Evolutionary conservation across 1,140 invertebrate genomes (phyloP).

Genomic region (Belonocnema kinseyi): DNA sequence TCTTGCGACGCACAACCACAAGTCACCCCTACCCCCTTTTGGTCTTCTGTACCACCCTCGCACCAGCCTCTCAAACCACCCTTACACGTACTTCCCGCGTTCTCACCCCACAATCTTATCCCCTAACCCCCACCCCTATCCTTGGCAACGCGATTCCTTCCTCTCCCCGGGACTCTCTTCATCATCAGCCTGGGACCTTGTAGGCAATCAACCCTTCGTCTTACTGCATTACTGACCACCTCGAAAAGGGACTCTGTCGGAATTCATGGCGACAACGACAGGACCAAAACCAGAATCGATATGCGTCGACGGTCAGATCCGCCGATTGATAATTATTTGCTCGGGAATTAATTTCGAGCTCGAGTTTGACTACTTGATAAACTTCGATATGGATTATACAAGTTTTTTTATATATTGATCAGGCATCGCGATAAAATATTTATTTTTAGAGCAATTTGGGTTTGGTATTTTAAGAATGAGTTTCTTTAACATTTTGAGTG

Average conservation of each 20-base stretch:
- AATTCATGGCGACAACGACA: slow-evolving; percentile 27
- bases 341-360: not conserved
- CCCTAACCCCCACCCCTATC: slow-evolving; percentile 45
- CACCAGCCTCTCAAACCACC: slow-evolving; percentile 57
- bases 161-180: slow-evolving; percentile 42
- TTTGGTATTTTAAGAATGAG: no score
- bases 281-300: slow-evolving; percentile 17
- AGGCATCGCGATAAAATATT: no score
- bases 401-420: no score
- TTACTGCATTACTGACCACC: slow-evolving; percentile 74
- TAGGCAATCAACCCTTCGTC: slow-evolving; percentile 74
- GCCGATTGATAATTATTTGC: slow-evolving; percentile 16
- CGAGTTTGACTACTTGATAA: not conserved
- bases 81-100: slow-evolving; percentile 58
- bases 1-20: slow-evolving; percentile 73
- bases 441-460: no score
- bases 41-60: slow-evolving; percentile 46
- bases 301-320: slow-evolving; percentile 1
- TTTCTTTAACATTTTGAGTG: no score
- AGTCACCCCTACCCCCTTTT: slow-evolving; percentile 64
- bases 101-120: slow-evolving; percentile 57
- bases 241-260: slow-evolving; percentile 38
- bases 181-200: slow-evolving; percentile 59
- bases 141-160: slow-evolving; percentile 45
- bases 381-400: not conserved